phyloP scores from a whole-genome alignment of 1,140 invertebrate genomes.

The Papilio dardanus region DNA sequence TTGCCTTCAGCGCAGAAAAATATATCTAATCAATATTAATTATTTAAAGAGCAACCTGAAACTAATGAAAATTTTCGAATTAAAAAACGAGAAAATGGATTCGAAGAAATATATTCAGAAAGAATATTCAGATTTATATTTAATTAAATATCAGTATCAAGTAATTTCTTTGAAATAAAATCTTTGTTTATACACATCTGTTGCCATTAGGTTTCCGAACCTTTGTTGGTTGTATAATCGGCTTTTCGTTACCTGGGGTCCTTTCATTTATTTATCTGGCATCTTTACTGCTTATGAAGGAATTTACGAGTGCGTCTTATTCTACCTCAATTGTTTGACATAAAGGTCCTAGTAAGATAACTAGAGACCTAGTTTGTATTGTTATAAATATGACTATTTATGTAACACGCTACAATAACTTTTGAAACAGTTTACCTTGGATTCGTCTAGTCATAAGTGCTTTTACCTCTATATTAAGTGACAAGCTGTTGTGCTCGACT shows the following conservation, averaged over 20 bases:
- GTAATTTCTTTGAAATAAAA: neutral
- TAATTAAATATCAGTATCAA: neutral
- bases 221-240: conserved; percentile 21
- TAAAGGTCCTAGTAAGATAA: conserved; percentile 20
- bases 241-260: conserved; percentile 34
- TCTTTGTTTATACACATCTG: neutral
- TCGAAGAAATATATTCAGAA: too few species aligned
- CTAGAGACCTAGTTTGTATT: neutral
- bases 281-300: conserved; percentile 36
- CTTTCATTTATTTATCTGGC: conserved; percentile 34
- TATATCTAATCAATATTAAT: too few species aligned
- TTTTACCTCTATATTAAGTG: too few species aligned
- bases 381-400: neutral
- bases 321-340: conserved; percentile 33
- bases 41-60: too few species aligned
- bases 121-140: neutral
- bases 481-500: too few species aligned
- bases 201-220: conserved; percentile 17
- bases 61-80: too few species aligned
- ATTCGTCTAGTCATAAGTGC: too few species aligned
- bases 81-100: too few species aligned
- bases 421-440: neutral
- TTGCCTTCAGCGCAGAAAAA: too few species aligned
- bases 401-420: neutral
- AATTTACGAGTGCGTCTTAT: conserved; percentile 31